Evolutionary conservation across 1,140 invertebrate species (phyloP), one percentile per base, ranked within the genome.

Genomic region (Trichomalopsis sarcophagae): DNA sequence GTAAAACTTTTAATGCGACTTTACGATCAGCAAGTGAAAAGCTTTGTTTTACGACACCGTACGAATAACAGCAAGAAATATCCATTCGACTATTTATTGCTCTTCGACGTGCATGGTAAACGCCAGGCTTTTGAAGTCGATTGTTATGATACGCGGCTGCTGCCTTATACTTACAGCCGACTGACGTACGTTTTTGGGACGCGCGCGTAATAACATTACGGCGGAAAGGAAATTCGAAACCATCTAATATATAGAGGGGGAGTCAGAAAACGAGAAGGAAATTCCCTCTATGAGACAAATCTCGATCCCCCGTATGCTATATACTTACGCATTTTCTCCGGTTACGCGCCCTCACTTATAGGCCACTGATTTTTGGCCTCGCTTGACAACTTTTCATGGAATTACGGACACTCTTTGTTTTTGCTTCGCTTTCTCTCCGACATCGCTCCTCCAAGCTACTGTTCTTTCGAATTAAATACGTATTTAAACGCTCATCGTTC

Each of bases 171-270:
- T 21, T 62, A 62, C 55, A 62, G 6, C 17, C 40, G 30, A n/a
- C 17, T 33, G 50, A 66, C 30, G 55, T 79, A 30, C 50, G 30
- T 66, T 79, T 79, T 79, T 62, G 62, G 77, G 77, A 33, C 77
- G 21, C 75, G 75, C 3, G 10, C 1, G 3, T 62, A n/a, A 62
- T 21, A 44, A 13, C 50, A 50, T 21, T 47, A 17, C 13, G 30
- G n/a, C 44, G 6, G 36, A 79, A n/a, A 66, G 77, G 77, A 66
- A 79, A 79, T n/a, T 66, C 21, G 77, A 79, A 30, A 79, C 77
- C 44, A 13, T 77, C 73, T 44, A 44, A 75, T 36, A 44, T 36
- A 44, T 14, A 7, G 33, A 30, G 73, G 21, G 36, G 21, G 21
- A 44, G 21, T 7, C 14, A 27, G 73, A 44, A 44, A 36, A 36